Conservation (phyloP, 2,888 invertebrate species). For the Syritta pipiens region DNA sequence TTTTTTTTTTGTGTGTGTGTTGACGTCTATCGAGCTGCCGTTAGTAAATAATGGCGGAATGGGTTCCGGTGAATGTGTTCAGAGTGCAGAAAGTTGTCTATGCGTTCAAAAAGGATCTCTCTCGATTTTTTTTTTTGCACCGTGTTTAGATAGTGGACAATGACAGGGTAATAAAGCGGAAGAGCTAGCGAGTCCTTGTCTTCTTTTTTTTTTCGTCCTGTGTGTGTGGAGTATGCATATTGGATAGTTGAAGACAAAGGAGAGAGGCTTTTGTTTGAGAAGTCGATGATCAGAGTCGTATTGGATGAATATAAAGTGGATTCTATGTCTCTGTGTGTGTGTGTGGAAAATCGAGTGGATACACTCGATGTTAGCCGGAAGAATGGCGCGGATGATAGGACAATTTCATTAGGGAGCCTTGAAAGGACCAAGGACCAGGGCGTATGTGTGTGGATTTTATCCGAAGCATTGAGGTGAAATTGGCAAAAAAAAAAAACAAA, state of each 20-base stretch:
- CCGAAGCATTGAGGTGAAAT: too few relatives aligned
- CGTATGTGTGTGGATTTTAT: too few relatives aligned
- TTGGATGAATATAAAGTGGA: slow-evolving; percentile 49
- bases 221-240: slow-evolving; percentile 31
- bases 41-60: slow-evolving; percentile 20
- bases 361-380: too few relatives aligned
- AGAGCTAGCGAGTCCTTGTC: slow-evolving; percentile 27
- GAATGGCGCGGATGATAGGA: too few relatives aligned
- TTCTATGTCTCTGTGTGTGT: slow-evolving; percentile 2
- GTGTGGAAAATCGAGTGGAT: slow-evolving; percentile 1
- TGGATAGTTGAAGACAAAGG: slow-evolving; percentile 46
- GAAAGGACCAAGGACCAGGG: too few relatives aligned
- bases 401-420: too few relatives aligned
- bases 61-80: slow-evolving; percentile 6
- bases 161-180: slow-evolving; percentile 61
- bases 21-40: neutral
- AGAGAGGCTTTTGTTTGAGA: slow-evolving; percentile 57
- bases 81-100: slow-evolving; percentile 23
- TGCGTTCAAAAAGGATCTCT: slow-evolving; percentile 27
- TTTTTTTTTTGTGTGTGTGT: neutral
- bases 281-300: slow-evolving; percentile 46
- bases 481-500: too few relatives aligned
- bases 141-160: slow-evolving; percentile 59
- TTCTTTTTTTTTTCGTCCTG: slow-evolving; percentile 10
- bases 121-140: slow-evolving; percentile 1